Conservation (phyloP, 2,113 vertebrate species). For the Passer montanus region DNA sequence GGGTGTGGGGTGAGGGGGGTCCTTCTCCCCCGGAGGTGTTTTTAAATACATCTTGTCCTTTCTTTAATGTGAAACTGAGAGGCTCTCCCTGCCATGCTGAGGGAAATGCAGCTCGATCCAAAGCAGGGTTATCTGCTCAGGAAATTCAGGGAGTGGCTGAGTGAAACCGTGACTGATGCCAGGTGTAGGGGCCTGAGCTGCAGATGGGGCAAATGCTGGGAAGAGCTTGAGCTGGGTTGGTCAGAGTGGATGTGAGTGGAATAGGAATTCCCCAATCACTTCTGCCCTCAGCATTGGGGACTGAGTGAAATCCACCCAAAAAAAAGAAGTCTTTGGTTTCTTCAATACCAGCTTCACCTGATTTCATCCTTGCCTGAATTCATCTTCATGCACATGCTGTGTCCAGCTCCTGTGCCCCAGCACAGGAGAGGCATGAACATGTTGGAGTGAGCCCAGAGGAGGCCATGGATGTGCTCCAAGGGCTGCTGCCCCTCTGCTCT, state of each 20-base stretch:
- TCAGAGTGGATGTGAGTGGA: background rate
- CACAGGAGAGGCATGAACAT: background rate
- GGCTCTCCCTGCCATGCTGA: background rate
- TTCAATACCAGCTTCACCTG: background rate
- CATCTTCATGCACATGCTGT: background rate
- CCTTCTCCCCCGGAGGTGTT: background rate
- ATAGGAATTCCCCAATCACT: background rate
- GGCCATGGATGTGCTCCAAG: background rate
- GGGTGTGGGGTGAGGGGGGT: background rate
- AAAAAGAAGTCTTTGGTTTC: background rate
- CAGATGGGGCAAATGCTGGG: accelerated
- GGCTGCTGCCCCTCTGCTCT: background rate
- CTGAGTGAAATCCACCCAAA: background rate
- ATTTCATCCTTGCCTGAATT: background rate
- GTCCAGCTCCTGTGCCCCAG: background rate
- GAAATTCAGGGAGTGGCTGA: background rate
- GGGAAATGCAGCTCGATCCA: background rate
- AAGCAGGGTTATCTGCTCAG: background rate
- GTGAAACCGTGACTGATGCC: accelerated
- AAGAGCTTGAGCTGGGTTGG: background rate
- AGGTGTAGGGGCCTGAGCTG: background rate
- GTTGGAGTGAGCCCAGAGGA: background rate
- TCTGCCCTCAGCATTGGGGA: background rate
- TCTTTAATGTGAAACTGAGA: background rate
- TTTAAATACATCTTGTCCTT: background rate